Evolutionary conservation across 2,113 vertebrate genomes (phyloP).

Genomic region (Grus americana): DNA sequence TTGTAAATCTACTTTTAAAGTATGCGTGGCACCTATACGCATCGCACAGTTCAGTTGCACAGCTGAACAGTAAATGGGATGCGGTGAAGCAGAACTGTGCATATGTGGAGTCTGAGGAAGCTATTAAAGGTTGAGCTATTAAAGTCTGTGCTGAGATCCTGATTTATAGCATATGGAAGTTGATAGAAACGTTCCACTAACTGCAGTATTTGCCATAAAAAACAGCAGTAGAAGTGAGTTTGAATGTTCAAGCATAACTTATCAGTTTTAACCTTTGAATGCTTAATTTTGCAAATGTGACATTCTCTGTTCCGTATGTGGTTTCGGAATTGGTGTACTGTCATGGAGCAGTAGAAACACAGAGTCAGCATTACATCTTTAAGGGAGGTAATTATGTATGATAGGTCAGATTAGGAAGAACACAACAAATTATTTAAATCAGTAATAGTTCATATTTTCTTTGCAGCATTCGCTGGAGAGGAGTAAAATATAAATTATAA

Average conservation of each 20-base stretch:
- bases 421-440: not conserved
- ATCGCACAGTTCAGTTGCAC: not conserved
- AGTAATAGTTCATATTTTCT: not conserved
- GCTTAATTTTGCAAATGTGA: not conserved
- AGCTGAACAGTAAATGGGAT: slow-evolving; percentile 1
- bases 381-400: not conserved
- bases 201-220: not conserved
- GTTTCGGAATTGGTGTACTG: not conserved
- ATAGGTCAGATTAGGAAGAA: not conserved
- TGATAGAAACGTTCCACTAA: not conserved
- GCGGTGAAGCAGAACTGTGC: slow-evolving; percentile 8
- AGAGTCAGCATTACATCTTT: not conserved
- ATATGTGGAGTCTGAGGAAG: not conserved
- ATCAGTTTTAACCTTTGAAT: not conserved
- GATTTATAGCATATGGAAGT: not conserved
- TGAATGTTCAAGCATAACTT: not conserved
- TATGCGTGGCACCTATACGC: not conserved
- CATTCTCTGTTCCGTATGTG: not conserved
- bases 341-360: not conserved
- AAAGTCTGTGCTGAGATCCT: not conserved
- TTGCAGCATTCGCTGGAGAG: not conserved
- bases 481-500: not conserved
- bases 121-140: slow-evolving; percentile 28
- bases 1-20: not conserved
- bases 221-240: not conserved